Base-by-base conservation (phyloP, 2,888 invertebrate species). In the Seladonia tumulorum region DNA sequence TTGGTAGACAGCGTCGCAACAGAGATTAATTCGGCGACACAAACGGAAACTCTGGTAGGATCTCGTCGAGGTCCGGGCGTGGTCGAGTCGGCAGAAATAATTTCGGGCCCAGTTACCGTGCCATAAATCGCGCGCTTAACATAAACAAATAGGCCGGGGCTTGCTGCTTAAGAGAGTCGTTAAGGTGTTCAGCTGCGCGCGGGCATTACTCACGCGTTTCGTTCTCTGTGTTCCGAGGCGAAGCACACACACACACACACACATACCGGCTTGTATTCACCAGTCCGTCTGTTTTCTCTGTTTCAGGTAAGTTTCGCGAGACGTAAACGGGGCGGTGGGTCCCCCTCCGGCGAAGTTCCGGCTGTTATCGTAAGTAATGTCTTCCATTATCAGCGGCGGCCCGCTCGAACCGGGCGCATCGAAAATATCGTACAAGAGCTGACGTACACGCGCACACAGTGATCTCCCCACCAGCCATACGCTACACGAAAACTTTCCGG, bases 361-460 rank as follows among this genome's bases (percentile, higher is more conserved):
- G 79, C 70, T 78, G 86, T 88, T 90, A 89, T 79, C 86, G 89
- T 82, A 83, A 90, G 87, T 86, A 90, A 88, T 76, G 85, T 53
- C 82, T 83, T 82, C 87, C 83, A 82, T 89, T 88, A 89, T 88
- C 88, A 74, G 66, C 49, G 14, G 25, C n/a, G 63, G 68, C 57
- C 39, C 57, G 49, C 71, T 78, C 35, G 77, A 84, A 74, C 76
- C 14, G 53, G 70, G 68, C 79, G 82, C 85, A 86, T 88, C 89
- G 89, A 72, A 86, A 82, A 78, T 82, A 72, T 68, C 76, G 75
- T 42, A 22, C 45, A 74, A 68, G 81, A 83, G 82, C 68, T 42
- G 81, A 79, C 75, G 82, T 42, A n/a, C 16, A 2, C 29, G 7
- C 63, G 1, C 25, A 25, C 60, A 63, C 25, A 1, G n/a, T n/a